These are phyloP conservation scores for Cryptoblepharus egeriae DNA, from an alignment of 2,797 vertebrate species.

Conservation along the genomic window DNA sequence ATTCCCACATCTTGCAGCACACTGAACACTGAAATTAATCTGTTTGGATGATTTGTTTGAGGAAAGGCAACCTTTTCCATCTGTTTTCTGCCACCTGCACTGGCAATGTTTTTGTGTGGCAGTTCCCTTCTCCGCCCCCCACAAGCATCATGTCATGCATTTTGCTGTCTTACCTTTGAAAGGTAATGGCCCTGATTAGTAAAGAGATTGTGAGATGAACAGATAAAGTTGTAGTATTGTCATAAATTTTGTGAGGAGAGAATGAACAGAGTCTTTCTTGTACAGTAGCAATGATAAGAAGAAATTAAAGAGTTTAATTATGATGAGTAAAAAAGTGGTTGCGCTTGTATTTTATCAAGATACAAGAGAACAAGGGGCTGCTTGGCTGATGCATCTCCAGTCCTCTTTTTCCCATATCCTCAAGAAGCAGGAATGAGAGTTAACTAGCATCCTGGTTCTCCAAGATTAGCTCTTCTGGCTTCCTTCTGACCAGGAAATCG, in stretches of 20 bases:
- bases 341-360: too few relatives aligned
- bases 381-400: too few relatives aligned
- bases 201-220: slow-evolving; percentile 24
- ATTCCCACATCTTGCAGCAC: slow-evolving; percentile 7
- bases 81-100: slow-evolving; percentile 4
- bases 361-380: too few relatives aligned
- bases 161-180: slow-evolving; percentile 16
- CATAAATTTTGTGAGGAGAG: not conserved
- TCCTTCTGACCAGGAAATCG: too few relatives aligned
- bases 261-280: not conserved
- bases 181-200: slow-evolving; percentile 11
- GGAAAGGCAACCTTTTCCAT: slow-evolving; percentile 5
- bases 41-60: slow-evolving; percentile 17
- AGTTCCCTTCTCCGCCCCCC: too few relatives aligned
- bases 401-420: too few relatives aligned
- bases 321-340: not conserved
- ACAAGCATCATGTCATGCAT: not conserved
- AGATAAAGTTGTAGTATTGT: not conserved
- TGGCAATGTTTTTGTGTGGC: slow-evolving; percentile 1
- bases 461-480: too few relatives aligned
- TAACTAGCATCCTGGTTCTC: too few relatives aligned
- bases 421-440: too few relatives aligned
- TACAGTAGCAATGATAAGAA: not conserved
- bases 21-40: slow-evolving; percentile 15
- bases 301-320: not conserved